These are phyloP conservation scores for Lasius platythorax DNA, from an alignment of 2,888 invertebrate genomes.

Conservation along the genomic window DNA sequence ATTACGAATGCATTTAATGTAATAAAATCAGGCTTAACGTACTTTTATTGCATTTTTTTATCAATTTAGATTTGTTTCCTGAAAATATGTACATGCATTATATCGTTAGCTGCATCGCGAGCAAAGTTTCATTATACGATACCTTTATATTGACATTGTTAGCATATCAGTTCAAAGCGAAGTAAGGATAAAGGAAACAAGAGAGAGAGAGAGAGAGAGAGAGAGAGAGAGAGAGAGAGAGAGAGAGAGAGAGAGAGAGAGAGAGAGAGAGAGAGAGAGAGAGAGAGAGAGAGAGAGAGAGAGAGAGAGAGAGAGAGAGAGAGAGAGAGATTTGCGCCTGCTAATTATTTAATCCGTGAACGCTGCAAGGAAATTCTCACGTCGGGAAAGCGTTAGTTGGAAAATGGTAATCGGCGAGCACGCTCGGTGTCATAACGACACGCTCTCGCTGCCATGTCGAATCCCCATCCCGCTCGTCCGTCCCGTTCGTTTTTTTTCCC, in stretches of 20 bases:
- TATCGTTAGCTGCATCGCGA: background rate
- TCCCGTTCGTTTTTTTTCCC: background rate
- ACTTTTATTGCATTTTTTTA: background rate
- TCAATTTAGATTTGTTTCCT: background rate
- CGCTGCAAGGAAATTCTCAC: conserved; percentile 30
- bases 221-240: background rate
- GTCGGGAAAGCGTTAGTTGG: conserved; percentile 29
- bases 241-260: too few relatives aligned
- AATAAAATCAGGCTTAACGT: background rate
- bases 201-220: background rate
- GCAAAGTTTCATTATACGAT: background rate
- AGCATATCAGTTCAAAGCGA: background rate
- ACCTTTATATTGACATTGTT: background rate
- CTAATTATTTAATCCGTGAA: conserved; percentile 35
- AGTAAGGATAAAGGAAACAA: conserved; percentile 20
- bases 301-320: too few relatives aligned
- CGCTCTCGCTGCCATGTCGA: conserved; percentile 13
- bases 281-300: background rate
- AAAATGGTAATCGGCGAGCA: conserved; percentile 48
- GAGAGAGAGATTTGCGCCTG: background rate
- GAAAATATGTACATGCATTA: background rate
- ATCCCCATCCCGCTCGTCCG: background rate
- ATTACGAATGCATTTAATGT: background rate
- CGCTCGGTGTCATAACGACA: conserved; percentile 40
- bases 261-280: background rate